Base-by-base conservation (phyloP, 2,888 invertebrate genomes). In the Serrognathus titanus region DNA sequence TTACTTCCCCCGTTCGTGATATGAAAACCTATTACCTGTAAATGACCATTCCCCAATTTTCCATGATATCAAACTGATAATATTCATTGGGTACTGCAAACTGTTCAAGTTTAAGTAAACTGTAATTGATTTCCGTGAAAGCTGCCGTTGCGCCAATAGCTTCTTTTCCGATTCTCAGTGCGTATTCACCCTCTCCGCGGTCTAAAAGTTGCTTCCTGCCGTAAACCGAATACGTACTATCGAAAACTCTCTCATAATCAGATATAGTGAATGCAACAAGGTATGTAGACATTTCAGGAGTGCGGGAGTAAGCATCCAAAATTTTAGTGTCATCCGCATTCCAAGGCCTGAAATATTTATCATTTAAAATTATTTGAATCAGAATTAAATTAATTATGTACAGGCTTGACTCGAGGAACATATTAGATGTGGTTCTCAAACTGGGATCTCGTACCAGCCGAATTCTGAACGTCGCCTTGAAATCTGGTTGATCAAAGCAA, bases 21-120 rank as follows among this genome's bases (percentile, higher is more conserved):
- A n/a, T n/a, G n/a, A n/a, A n/a, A n/a, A n/a, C n/a, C n/a, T n/a
- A 36, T 16, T 68, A 85, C 86, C 82, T 83, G 78, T 89, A 93
- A 2, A 90, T 90, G 35, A 92, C 87, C 43, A 95, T 76, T 5
- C 95, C 95, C 94, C 95, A 95, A 73, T 95, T 96, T 73, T 95
- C 94, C 94, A 95, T 95, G 38, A 93, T 94, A 13, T 89, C 89
- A 60, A 89, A 87, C 20, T 85, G 82, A 69, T 94, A 93, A 41
- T 57, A 61, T 12, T 41, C 39, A 66, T 93, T 90, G 0, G 93
- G 91, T 7, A 95, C 84, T 0, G 91, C 92, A 1, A 89, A 88
- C 61, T 90, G 85, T 66, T 92, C 90, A 70, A 90, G 79, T 74
- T 93, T 92, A 0, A 82, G 81, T 9, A 64, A 24, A 37, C 35